Evolutionary conservation across 2,888 invertebrate genomes (phyloP), one percentile per base, ranked within the genome.

Genomic region (Sminthurinus aureus): DNA sequence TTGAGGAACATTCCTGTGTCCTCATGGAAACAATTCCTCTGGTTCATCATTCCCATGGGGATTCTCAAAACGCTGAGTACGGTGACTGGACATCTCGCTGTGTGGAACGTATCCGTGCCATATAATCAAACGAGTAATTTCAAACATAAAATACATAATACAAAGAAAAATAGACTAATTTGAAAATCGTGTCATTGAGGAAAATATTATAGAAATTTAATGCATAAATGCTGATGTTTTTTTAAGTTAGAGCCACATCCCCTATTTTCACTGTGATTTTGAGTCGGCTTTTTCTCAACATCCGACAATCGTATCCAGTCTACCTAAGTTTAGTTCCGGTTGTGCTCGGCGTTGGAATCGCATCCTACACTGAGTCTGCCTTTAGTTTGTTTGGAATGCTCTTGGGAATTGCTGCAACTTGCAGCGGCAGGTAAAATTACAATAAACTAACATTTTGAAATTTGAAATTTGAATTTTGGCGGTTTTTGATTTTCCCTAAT

Each of bases 81-180:
- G 22, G 64, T n/a, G 12, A 38, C 51, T 26, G 64, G 78, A 22
- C 78, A 78, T 64, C 8, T 78, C 4, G 78, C 78, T 13, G 94
- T 98, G 90, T 98, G 97, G 97, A 98, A 97, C 91, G 97, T 98
- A 84, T 97, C 98, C 38, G 96, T 98, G 38, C 98, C 98, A 0
- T 98, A 98, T 91, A 97, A 97, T 74, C 98, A 98, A 11, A 76
- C 76, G 20, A 58, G 76, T 76, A 58, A 58, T 12, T 12, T 58
- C 15, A 58, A 58, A 12, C 15, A 58, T 58, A 58, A 58, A 58
- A 12, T 58, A 58, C 15, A 58, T 58, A 12, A 12, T 15, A 58
- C 58, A 9, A 58, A 9, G 9, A 15, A 12, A 58, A 58, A 58
- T 58, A 58, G 9, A 58, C 15, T 58, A 12, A 12, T 58, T 15